These are phyloP conservation scores for Psettodes erumei DNA, from an alignment of 2,113 vertebrate genomes.

Conservation along the genomic window DNA sequence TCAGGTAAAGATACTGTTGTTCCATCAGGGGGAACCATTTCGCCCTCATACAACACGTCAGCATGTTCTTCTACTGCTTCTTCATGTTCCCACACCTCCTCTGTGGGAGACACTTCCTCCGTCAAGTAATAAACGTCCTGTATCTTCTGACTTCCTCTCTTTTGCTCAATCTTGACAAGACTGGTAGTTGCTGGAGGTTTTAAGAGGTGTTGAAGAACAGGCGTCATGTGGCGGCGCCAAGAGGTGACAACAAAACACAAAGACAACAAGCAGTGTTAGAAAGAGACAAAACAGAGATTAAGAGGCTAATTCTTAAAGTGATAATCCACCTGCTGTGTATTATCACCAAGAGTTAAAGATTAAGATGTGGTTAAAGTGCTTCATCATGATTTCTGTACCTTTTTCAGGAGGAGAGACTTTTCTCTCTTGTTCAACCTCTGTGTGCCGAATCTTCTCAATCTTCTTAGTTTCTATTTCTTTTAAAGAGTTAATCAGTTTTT, in stretches of 20 bases:
- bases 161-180: slow-evolving; percentile 37
- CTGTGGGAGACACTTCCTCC: slow-evolving; percentile 29
- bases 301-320: slow-evolving; percentile 11
- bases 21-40: not conserved
- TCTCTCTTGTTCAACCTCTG: slow-evolving; percentile 46
- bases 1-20: not conserved
- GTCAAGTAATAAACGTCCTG: slow-evolving; percentile 35
- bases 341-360: slow-evolving; percentile 38
- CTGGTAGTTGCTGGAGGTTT: slow-evolving; percentile 47
- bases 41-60: slow-evolving; percentile 22
- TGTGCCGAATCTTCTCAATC: slow-evolving; percentile 42
- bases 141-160: slow-evolving; percentile 39
- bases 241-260: slow-evolving; percentile 71
- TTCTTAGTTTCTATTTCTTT: slow-evolving; percentile 60
- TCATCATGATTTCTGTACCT: slow-evolving; percentile 61
- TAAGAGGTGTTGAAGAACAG: slow-evolving; percentile 64
- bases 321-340: slow-evolving; percentile 39
- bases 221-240: slow-evolving; percentile 76
- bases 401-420: slow-evolving; percentile 51
- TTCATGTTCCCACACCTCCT: slow-evolving; percentile 41
- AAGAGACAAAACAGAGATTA: slow-evolving; percentile 31
- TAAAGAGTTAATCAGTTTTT: slow-evolving; percentile 39
- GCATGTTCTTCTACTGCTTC: slow-evolving; percentile 23
- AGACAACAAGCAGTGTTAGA: slow-evolving; percentile 67
- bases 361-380: slow-evolving; percentile 12